A percentile compares a stretch with the other conserved stretches of the same genome.
phyloP scores from a whole-genome alignment of 2,113 vertebrate species.

The Rhagologus leucostigma region DNA sequence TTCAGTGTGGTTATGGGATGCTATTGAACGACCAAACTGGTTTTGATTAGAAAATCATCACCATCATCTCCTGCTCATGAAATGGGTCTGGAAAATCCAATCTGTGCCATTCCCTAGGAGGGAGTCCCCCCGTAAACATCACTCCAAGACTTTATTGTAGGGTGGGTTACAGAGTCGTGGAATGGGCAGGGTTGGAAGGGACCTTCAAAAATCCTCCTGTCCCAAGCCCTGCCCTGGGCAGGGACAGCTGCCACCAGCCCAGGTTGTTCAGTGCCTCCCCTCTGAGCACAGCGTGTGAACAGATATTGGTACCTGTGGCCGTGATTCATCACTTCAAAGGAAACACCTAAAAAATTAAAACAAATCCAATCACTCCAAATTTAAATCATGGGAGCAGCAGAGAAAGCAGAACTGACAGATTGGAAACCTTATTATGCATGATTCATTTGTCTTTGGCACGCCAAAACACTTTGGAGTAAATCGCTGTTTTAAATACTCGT shows the following conservation, averaged over 20 bases:
- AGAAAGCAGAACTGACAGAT: background rate
- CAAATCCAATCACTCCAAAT: background rate
- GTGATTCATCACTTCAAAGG: background rate
- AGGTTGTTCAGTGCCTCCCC: background rate
- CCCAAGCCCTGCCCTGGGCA: background rate
- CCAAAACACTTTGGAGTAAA: slow-evolving; percentile 28
- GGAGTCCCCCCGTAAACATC: background rate
- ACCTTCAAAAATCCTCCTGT: background rate
- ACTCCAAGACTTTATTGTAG: background rate
- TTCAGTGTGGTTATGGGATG: background rate
- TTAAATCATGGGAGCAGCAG: background rate
- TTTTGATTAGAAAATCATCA: background rate
- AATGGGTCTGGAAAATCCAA: background rate
- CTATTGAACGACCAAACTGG: background rate
- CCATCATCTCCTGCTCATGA: background rate
- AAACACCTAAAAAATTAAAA: background rate
- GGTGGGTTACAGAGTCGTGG: background rate
- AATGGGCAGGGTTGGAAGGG: background rate
- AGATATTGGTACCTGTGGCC: background rate
- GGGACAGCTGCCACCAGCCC: background rate
- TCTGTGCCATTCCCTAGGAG: background rate
- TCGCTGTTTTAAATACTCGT: slow-evolving; percentile 54
- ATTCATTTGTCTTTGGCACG: background rate
- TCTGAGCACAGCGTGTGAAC: background rate
- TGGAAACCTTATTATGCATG: background rate